These are phyloP conservation scores for Brachionus koreanus DNA, from an alignment of 1,140 invertebrate species.

Conservation along the genomic window DNA sequence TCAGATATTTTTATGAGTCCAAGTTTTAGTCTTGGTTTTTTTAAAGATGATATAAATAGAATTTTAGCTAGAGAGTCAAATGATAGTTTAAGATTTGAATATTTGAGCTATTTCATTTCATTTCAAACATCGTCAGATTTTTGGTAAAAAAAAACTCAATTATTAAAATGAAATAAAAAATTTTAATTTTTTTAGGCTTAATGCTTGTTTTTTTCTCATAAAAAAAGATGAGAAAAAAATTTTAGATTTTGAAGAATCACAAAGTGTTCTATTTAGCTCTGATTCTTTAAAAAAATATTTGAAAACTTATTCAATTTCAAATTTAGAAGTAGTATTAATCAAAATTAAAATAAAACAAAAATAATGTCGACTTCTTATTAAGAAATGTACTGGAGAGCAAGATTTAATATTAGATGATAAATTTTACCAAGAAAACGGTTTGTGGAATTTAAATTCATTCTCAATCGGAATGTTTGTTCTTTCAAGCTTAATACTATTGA, in stretches of 20 bases:
- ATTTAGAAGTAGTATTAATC: not conserved
- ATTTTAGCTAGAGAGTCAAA: not conserved
- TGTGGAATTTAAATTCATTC: not conserved
- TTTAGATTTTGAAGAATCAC: not conserved
- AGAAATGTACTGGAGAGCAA: not conserved
- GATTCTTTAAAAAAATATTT: not conserved
- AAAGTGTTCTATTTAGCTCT: not conserved
- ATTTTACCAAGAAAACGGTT: not conserved
- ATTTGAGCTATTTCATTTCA: not conserved
- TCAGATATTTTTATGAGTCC: not conserved
- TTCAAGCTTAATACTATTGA: not conserved
- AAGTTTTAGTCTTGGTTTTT: not conserved
- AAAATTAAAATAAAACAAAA: not conserved
- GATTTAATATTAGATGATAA: not conserved
- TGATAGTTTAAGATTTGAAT: not conserved
- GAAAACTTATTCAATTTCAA: not conserved
- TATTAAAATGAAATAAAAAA: not conserved
- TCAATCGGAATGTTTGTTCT: not conserved
- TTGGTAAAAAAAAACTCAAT: not conserved
- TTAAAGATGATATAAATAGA: not conserved
- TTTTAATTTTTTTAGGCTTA: not conserved
- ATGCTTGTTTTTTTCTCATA: slow-evolving; percentile 32
- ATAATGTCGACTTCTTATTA: not conserved
- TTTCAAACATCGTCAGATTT: not conserved
- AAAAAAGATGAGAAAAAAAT: not conserved